Base-by-base conservation (phyloP, 2,888 invertebrate species). In the Phyllotreta striolata region DNA sequence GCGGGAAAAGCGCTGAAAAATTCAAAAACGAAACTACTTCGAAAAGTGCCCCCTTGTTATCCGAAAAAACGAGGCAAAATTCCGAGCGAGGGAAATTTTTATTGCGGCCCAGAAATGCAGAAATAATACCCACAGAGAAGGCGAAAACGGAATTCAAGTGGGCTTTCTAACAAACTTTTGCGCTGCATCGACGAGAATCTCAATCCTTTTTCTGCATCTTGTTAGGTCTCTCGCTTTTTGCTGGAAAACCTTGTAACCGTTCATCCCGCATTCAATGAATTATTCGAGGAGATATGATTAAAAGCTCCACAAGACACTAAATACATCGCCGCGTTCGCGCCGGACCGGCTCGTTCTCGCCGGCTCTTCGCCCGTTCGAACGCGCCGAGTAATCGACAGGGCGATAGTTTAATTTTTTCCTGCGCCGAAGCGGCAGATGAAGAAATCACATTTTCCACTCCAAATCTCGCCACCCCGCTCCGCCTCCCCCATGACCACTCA, bases 391-490 rank as follows among this genome's bases (percentile, higher is more conserved):
- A 24, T 6, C 8, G 13, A 6, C 38, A 37, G 38, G 52, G 37
- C 39, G 52, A 34, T 43, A 57, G 9, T 61, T 51, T 44, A 52
- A 73, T 72, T 74, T 73, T 71, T 72, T 71, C 67, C 73, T 71
- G 70, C 73, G 72, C 69, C 73, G 70, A 64, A 72, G 72, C 75
- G 74, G 69, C 74, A 79, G 78, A 81, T 79, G 80, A 81, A 81
- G 81, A 81, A 81, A 81, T 81, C 80, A 79, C 79, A 81, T 81
- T 81, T 81, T 81, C 80, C 80, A 81, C 81, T 81, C 77, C 76
- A 77, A 78, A 74, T 71, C 71, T 64, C 67, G 10, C 10, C 14
- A 58, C 63, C 70, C 69, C 67, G 68, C 67, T 63, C 71, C 70
- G 66, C 70, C 76, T 12, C 49, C 74, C 75, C 75, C 76, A 77